Percentiles rank a stretch among this genome's conserved stretches.
phyloP scores from a whole-genome alignment of 2,113 vertebrate genomes.

The Xiphias gladius region DNA sequence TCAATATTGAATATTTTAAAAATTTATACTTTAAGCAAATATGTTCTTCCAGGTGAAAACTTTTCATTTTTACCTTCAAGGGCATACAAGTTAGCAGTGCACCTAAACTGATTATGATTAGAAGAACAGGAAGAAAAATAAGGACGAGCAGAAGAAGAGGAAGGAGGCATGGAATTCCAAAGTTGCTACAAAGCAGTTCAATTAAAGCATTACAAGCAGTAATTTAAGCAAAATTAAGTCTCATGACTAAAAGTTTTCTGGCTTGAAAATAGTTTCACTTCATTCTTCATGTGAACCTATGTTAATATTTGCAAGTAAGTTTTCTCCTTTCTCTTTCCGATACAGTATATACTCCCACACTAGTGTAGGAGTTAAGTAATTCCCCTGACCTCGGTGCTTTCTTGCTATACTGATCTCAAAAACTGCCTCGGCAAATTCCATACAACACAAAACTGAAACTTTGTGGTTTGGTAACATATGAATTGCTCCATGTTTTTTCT shows the following conservation, averaged over 20 bases:
- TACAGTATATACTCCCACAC: constrained; percentile 45
- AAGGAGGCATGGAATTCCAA: constrained; percentile 7
- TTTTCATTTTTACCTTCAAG: constrained; percentile 22
- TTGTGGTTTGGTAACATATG: background rate
- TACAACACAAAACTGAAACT: constrained; percentile 5
- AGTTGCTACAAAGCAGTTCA: constrained; percentile 14
- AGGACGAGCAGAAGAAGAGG: background rate
- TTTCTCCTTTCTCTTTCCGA: constrained; percentile 13
- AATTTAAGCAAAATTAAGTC: constrained; percentile 4
- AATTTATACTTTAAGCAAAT: constrained; percentile 18
- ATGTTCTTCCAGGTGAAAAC: constrained; percentile 13
- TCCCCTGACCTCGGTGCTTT: constrained; percentile 26
- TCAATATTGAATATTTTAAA: constrained; percentile 26
- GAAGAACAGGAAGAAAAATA: constrained; percentile 8
- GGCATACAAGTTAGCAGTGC: background rate
- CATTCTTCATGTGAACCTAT: constrained; percentile 6
- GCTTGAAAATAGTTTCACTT: constrained; percentile 27
- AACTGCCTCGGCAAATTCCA: constrained; percentile 30
- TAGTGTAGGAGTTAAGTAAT: constrained; percentile 35
- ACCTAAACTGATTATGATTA: constrained; percentile 3
- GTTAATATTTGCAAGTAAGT: constrained; percentile 40
- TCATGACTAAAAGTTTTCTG: constrained; percentile 1
- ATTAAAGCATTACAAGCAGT: constrained; percentile 12
- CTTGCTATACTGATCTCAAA: constrained; percentile 14
- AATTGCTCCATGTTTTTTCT: background rate